Conservation (phyloP, 2,888 invertebrate species). For the Cataglyphis livida region DNA sequence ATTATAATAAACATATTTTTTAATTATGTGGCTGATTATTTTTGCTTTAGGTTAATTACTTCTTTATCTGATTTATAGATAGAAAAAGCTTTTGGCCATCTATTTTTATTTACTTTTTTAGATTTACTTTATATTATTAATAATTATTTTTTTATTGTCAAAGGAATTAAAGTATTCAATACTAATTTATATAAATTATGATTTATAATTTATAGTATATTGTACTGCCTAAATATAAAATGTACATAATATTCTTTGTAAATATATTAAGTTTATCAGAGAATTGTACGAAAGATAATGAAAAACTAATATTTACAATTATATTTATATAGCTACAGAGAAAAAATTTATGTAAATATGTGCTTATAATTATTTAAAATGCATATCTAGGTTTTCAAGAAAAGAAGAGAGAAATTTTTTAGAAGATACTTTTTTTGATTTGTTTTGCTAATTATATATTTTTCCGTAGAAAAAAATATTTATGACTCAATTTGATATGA, state of each 20-base stretch:
- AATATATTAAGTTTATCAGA: conserved; percentile 7
- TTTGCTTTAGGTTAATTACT: background rate
- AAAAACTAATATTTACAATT: conserved; percentile 39
- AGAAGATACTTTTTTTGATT: background rate
- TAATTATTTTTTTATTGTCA: background rate
- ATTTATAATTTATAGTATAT: background rate
- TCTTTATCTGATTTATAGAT: background rate
- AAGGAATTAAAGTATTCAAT: background rate
- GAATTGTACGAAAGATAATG: background rate
- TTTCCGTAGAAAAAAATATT: background rate
- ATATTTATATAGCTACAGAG: conserved; percentile 13
- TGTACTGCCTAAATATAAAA: background rate
- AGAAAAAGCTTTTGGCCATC: background rate
- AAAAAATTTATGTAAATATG: conserved; percentile 66
- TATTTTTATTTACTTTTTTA: conserved; percentile 1
- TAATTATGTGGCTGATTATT: background rate
- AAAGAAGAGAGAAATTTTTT: background rate
- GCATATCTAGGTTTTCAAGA: background rate
- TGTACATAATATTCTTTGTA: background rate
- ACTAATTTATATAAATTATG: background rate
- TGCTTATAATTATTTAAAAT: conserved; percentile 70
- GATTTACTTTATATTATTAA: conserved; percentile 13
- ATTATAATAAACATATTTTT: background rate
- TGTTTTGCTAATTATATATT: background rate
- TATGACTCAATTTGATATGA: background rate